Conservation (phyloP, 30 jellyfish, hydroid and myxozoan species). For the Catostylus mosaicus region DNA sequence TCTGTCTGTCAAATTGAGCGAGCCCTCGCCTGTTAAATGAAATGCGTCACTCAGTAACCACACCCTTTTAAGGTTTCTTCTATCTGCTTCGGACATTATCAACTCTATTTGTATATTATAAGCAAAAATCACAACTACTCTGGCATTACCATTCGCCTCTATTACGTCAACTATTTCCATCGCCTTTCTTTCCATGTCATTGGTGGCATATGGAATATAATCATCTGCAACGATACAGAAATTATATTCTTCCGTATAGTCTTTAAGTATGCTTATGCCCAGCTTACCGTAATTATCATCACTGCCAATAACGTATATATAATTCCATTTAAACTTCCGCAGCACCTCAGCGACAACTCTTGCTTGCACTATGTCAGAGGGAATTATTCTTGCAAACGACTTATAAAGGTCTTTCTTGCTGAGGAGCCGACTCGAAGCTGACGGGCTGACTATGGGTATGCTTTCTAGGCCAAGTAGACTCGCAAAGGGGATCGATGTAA, state of each 20-base stretch:
- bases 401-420: constrained; percentile 76
- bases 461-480: constrained; percentile 65
- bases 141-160: constrained; percentile 50
- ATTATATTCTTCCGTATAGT: constrained; percentile 32
- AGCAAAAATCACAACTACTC: constrained; percentile 71
- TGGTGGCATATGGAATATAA: constrained; percentile 52
- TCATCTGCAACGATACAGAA: constrained; percentile 82
- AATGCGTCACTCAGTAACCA: constrained; percentile 95
- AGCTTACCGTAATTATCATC: constrained; percentile 94
- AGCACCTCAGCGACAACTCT: constrained; percentile 71
- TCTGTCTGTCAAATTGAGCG: constrained; percentile 13
- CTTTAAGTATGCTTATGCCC: constrained; percentile 75
- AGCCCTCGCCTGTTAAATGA: constrained; percentile 44
- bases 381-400: constrained; percentile 87
- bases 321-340: constrained; percentile 68
- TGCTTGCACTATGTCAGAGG: constrained; percentile 85
- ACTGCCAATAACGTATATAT: constrained; percentile 85
- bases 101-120: constrained; percentile 66
- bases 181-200: constrained; percentile 48
- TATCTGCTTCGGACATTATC: constrained; percentile 66
- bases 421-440: constrained; percentile 92
- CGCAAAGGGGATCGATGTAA: constrained; percentile 89
- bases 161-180: constrained; percentile 35
- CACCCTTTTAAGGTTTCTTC: constrained; percentile 41
- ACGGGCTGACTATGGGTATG: constrained; percentile 84